Conservation (phyloP, 1,140 invertebrate genomes). For the Ruditapes philippinarum region DNA sequence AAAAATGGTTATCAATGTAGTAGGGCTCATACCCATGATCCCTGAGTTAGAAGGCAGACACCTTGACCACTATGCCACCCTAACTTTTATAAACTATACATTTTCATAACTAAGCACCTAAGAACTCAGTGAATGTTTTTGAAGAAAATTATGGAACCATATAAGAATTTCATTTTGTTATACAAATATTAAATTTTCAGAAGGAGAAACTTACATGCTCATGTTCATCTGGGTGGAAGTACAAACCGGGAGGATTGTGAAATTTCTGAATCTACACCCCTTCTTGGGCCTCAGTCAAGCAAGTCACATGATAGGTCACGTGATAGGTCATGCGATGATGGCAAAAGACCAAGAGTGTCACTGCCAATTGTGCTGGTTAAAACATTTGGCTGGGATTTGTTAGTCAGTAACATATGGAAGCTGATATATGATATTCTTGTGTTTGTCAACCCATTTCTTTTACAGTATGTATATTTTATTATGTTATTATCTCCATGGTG, state of each 20-base stretch:
- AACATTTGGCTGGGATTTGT: constrained; percentile 70
- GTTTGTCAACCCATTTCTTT: constrained; percentile 72
- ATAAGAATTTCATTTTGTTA: too few relatives aligned
- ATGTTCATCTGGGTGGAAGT: not conserved
- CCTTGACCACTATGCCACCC: too few relatives aligned
- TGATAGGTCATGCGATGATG: not conserved
- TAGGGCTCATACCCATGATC: too few relatives aligned
- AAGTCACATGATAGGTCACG: constrained; percentile 9
- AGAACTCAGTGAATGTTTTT: too few relatives aligned
- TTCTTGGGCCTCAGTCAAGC: constrained; percentile 26
- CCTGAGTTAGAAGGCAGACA: too few relatives aligned
- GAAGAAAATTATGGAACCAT: too few relatives aligned
- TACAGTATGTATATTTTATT: constrained; percentile 71
- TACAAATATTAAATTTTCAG: too few relatives aligned
- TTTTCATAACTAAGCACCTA: too few relatives aligned
- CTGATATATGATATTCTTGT: constrained; percentile 73
- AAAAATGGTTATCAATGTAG: too few relatives aligned
- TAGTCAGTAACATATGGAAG: constrained; percentile 72
- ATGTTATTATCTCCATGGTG: too few relatives aligned
- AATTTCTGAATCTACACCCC: constrained; percentile 63
- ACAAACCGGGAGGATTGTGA: not conserved
- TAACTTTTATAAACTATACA: too few relatives aligned
- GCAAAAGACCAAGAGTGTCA: constrained; percentile 66
- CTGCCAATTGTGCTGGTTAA: constrained; percentile 64
- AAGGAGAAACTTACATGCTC: constrained; percentile 16